Evolutionary conservation across 2,888 invertebrate species (phyloP).

Genomic region (Aphrophora alni): DNA sequence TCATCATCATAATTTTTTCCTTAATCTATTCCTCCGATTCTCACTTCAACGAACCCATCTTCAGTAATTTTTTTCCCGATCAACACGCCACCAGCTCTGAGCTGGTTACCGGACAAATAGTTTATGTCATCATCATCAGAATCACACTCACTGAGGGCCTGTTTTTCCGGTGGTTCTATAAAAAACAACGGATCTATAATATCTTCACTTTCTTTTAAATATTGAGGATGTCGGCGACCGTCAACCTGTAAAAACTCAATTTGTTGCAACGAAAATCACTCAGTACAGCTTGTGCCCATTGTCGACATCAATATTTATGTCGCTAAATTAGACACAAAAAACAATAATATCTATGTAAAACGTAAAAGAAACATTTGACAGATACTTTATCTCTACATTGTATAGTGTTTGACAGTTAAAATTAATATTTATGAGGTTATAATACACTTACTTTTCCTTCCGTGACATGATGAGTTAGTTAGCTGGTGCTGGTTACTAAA

Average conservation of each 20-base stretch:
- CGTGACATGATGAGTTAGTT: background rate
- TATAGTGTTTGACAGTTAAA: too few relatives aligned
- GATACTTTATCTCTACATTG: background rate
- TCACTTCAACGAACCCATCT: background rate
- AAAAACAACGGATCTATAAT: background rate
- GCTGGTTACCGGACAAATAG: constrained; percentile 8
- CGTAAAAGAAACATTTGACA: background rate
- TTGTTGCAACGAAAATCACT: background rate
- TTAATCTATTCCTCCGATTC: background rate
- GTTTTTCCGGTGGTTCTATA: background rate
- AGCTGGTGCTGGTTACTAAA: background rate
- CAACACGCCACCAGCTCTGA: background rate
- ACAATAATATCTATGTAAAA: background rate
- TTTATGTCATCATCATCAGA: constrained; percentile 18
- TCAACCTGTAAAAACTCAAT: background rate
- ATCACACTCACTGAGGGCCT: background rate
- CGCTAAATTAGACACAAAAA: background rate
- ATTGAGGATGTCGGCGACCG: background rate
- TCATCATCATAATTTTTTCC: background rate
- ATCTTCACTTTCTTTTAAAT: background rate
- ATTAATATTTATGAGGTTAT: background rate
- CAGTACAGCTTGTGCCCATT: background rate
- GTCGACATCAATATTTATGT: background rate
- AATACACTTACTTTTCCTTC: background rate
- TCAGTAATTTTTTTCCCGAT: background rate